Base-by-base conservation (phyloP, 2,797 vertebrate species). In the Sebastes oblongus region DNA sequence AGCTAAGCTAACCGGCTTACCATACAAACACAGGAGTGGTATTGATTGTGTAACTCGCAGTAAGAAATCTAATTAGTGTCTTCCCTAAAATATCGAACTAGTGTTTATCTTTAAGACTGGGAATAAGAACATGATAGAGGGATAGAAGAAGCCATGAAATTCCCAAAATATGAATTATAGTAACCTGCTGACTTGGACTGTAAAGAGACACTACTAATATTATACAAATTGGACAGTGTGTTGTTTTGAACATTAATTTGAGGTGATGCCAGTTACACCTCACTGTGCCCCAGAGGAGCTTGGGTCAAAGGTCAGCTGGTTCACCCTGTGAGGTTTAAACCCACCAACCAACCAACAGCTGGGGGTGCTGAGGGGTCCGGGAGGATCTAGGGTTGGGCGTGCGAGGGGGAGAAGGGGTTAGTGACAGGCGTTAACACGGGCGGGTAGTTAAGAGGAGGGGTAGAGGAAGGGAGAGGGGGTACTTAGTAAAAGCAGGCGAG, bases 401-500 rank as follows among this genome's bases (percentile, higher is more conserved):
- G 85, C 61, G 22, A 60, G 71, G 67, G n/a, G 60, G 20, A 52
- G 66, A 7, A 72, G 22, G 24, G 81, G 88, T 93, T 93, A 93
- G 88, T 93, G 83, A 75, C 59, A 79, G 80, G 85, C 34, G 84
- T 93, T 88, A 91, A 87, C 46, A 84, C 27, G 1, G 18, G 34
- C 8, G 50, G 52, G 46, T 60, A 76, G 86, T 88, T 83, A 84
- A 77, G 71, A 75, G 66, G 64, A 77, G 66, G 59, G 82, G 81
- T 18, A 72, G 25, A 67, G 74, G 66, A 74, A 66, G 76, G 72
- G n/a, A 73, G 68, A 32, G 77, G 66, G 29, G 72, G 75, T 67
- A 46, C 80, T 86, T 82, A 72, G 83, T 78, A 83, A 84, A 84
- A 91, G 89, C 92, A 91, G 89, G 91, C 67, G 77, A 83, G 77